Percentiles rank a stretch among this genome's conserved stretches.
Conservation (phyloP, 2,113 vertebrate genomes). For the Hippocampus barbouri region DNA sequence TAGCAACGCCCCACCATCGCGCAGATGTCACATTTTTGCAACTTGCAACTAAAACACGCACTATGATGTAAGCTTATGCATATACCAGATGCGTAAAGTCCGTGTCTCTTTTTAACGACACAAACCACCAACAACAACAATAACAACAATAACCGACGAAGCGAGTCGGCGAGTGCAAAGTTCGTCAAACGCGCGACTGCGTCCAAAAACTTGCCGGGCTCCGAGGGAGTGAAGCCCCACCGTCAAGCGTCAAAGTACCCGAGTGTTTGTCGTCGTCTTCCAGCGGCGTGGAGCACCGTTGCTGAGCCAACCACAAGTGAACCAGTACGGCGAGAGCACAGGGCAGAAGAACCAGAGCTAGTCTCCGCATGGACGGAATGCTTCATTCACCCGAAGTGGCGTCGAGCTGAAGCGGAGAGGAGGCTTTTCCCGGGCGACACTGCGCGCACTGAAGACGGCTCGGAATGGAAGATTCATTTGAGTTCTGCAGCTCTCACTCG, state of each 20-base stretch:
- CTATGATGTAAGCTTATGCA: neutral
- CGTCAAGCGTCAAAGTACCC: slow-evolving; percentile 54
- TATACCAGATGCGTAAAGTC: neutral
- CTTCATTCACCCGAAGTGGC: slow-evolving; percentile 58
- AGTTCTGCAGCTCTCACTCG: slow-evolving; percentile 44
- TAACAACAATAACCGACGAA: neutral
- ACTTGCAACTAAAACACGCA: neutral
- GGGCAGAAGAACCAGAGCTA: slow-evolving; percentile 79
- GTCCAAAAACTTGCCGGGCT: slow-evolving; percentile 44
- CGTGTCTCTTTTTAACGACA: slow-evolving; percentile 15
- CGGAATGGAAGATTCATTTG: slow-evolving; percentile 41
- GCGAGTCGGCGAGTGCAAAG: slow-evolving; percentile 13
- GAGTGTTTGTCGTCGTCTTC: slow-evolving; percentile 52
- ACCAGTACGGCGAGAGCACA: slow-evolving; percentile 85
- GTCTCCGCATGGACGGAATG: slow-evolving; percentile 85
- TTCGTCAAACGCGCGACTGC: slow-evolving; percentile 21
- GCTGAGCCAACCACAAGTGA: slow-evolving; percentile 82
- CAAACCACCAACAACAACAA: slow-evolving; percentile 8
- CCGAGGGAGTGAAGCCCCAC: slow-evolving; percentile 12
- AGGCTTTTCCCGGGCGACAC: slow-evolving; percentile 46
- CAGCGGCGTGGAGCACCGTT: slow-evolving; percentile 58
- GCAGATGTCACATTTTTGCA: slow-evolving; percentile 15
- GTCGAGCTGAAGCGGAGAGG: slow-evolving; percentile 42
- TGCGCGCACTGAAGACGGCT: slow-evolving; percentile 31
- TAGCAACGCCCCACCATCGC: slow-evolving; percentile 50